Evolutionary conservation across 2,888 invertebrate genomes (phyloP), one percentile per base, ranked within the genome.

Genomic region (Calliphora vomitoria): DNA sequence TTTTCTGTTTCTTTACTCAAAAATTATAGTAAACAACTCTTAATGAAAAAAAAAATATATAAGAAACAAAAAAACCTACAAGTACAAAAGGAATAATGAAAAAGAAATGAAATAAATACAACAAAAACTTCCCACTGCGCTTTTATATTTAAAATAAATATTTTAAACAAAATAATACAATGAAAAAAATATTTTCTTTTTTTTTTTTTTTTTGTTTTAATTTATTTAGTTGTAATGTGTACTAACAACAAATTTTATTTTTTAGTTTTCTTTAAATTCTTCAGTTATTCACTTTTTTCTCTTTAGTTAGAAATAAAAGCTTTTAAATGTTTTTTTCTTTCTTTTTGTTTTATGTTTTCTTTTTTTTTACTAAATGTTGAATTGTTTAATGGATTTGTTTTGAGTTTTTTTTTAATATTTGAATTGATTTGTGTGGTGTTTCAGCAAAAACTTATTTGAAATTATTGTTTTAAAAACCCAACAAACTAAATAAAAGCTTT

Each of bases 41-140:
- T 66, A 38, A 53, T 31, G 44, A 55, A 74, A 55, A 75, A 35
- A 58, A 66, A 18, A 38, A 62, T 64, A 78, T 55, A 72, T 55
- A 72, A 78, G 47, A 64, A 58, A 82, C 44, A 82, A 87, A 82
- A 58, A 89, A 89, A 91, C 86, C 83, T 79, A 88, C 88, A 89
- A 90, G 89, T 88, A 86, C 80, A 88, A 91, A 91, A 91, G 90
- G 90, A 90, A 91, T 91, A 91, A 91, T 92, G 89, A 85, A 88
- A 76, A 76, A 84, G 62, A 89, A 78, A 79, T 81, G 76, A 82
- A 80, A 80, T 80, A 91, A 91, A 92, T 92, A 93, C 92, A 92
- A 92, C 92, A 93, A 92, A 90, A 93, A 93, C 93, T 93, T 93
- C 93, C 93, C 93, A 93, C 93, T 93, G 93, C 93, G 93, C 93